Percentiles rank a stretch among this genome's conserved stretches.
Evolutionary conservation across 2,113 vertebrate genomes (phyloP).

Genomic region (Dipodomys ordii): DNA sequence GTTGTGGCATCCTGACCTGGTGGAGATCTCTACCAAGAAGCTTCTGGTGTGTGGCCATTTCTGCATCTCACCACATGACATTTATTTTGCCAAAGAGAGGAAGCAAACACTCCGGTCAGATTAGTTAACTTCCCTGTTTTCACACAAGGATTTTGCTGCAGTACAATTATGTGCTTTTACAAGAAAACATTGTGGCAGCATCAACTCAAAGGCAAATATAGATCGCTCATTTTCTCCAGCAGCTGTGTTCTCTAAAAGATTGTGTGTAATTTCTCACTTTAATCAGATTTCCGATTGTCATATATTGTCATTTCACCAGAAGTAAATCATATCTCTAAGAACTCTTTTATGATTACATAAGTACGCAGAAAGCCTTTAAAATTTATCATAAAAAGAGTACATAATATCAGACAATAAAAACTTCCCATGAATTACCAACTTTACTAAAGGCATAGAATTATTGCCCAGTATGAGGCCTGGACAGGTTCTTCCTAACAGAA

Average conservation of each 20-base stretch:
- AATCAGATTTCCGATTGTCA: slow-evolving; percentile 72
- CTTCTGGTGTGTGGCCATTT: not conserved
- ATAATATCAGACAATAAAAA: slow-evolving; percentile 33
- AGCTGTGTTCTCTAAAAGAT: slow-evolving; percentile 62
- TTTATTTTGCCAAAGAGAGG: slow-evolving; percentile 29
- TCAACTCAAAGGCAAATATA: slow-evolving; percentile 45
- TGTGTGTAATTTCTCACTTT: slow-evolving; percentile 65
- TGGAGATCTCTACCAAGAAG: not conserved
- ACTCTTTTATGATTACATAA: slow-evolving; percentile 41
- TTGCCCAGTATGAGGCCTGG: not conserved
- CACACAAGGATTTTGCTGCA: slow-evolving; percentile 53
- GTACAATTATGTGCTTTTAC: slow-evolving; percentile 49
- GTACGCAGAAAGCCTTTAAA: slow-evolving; percentile 39
- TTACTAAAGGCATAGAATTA: not conserved
- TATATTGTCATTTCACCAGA: slow-evolving; percentile 46
- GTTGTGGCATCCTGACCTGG: too few relatives aligned
- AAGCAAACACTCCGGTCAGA: slow-evolving; percentile 42
- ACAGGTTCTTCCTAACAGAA: too few relatives aligned
- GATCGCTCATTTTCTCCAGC: slow-evolving; percentile 52
- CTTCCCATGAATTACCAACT: not conserved
- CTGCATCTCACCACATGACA: not conserved
- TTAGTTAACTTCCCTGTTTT: slow-evolving; percentile 53
- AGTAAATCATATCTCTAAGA: slow-evolving; percentile 56
- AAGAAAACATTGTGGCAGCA: not conserved
- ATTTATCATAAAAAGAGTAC: slow-evolving; percentile 42